Evolutionary conservation across 2,113 vertebrate species (phyloP), one percentile per base, ranked within the genome.

Genomic region (Sylvilagus bachmani): DNA sequence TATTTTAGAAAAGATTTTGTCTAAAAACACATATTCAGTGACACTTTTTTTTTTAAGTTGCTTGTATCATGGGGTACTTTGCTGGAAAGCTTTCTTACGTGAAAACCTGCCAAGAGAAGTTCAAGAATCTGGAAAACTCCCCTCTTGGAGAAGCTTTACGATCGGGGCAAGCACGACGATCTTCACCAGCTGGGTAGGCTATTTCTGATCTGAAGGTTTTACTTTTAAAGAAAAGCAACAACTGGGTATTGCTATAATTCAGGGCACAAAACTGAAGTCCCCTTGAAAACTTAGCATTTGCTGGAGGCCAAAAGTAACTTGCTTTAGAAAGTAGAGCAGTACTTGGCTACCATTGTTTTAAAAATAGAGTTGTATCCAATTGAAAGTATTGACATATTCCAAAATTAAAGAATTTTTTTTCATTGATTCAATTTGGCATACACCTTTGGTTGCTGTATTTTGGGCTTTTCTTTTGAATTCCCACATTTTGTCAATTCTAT

Each of bases 11-110:
- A 73, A 95, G 53, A 38, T 33, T 85, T 61, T 77, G 17, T 27
- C 27, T 51, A 71, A 93, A 64, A 75, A 87, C 51, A 3, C 10
- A 61, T 70, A 61, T 70, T 89, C 44, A 95, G 25, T 95, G 31
- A 90, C 62, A 62, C 49, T 94, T 71, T 87, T 95, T 38, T 69
- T 96, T 96, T 97, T 95, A 97, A 99, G 99, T 99, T 98, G 99
- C 99, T 94, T 99, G 99, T 91, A 81, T 99, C 17, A 99, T 98
- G 98, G 99, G 99, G 90, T 99, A 98, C 97, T 61, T 99, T 95
- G 98, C 96, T 73, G 99, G 99, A 89, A 99, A 99, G 96, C 96
- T 99, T 94, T 99, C 99, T 0, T 99, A 99, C 79, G 98, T 99
- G 98, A 99, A 98, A 90, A 97, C 97, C 10, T 99, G 99, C 96